Evolutionary conservation across 2,888 invertebrate genomes (phyloP).

Genomic region (Sipha maydis): DNA sequence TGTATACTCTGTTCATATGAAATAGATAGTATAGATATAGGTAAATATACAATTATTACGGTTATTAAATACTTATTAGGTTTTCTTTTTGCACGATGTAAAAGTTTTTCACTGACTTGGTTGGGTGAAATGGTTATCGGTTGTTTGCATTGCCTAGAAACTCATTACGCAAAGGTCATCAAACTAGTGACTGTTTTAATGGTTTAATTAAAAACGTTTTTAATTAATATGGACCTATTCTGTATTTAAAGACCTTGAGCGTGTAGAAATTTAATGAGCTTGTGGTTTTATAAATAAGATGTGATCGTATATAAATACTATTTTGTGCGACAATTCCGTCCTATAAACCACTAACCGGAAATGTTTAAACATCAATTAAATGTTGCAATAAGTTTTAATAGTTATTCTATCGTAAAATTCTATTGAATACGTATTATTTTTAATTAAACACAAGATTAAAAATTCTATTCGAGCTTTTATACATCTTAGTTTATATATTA

Average conservation of each 20-base stretch:
- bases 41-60: background rate
- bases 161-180: constrained; percentile 27
- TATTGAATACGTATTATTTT: constrained; percentile 11
- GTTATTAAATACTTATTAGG: background rate
- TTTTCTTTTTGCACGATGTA: background rate
- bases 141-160: background rate
- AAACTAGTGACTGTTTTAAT: constrained; percentile 42
- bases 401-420: background rate
- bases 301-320: constrained; percentile 4
- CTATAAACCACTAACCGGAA: background rate
- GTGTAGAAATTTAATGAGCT: constrained; percentile 36
- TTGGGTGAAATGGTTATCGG: constrained; percentile 4
- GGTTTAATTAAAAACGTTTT: constrained; percentile 55
- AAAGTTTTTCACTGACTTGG: background rate
- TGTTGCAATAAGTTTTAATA: background rate
- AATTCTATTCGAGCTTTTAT: background rate
- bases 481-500: background rate
- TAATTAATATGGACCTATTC: constrained; percentile 41
- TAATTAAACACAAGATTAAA: constrained; percentile 33
- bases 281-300: constrained; percentile 24
- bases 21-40: too few relatives aligned
- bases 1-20: background rate
- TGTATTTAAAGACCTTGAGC: constrained; percentile 16
- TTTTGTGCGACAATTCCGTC: background rate
- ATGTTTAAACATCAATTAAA: constrained; percentile 28